Conservation (phyloP, 1,140 invertebrate genomes). For the Tetranychus urticae region DNA sequence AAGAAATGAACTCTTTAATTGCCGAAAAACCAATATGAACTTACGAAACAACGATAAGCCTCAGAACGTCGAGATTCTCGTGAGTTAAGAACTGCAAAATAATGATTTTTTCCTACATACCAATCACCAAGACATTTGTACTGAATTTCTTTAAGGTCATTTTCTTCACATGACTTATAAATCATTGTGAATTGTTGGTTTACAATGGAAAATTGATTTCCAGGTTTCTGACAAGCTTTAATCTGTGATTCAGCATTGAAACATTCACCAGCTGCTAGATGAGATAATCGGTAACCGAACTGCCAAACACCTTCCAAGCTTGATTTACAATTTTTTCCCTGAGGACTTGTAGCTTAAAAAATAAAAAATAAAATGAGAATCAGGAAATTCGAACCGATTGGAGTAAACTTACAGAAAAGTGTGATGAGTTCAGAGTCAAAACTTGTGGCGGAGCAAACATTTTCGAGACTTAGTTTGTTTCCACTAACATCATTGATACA, state of each 20-base stretch:
- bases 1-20: too few relatives aligned
- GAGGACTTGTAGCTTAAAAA: slow-evolving; percentile 53
- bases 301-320: slow-evolving; percentile 83
- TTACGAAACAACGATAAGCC: slow-evolving; percentile 60
- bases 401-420: slow-evolving; percentile 31
- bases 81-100: slow-evolving; percentile 77
- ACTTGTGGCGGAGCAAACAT: slow-evolving; percentile 45
- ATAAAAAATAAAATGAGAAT: slow-evolving; percentile 2
- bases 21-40: slow-evolving; percentile 2
- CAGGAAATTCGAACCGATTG: neutral
- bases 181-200: slow-evolving; percentile 93
- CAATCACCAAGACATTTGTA: slow-evolving; percentile 81
- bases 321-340: slow-evolving; percentile 70
- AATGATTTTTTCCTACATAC: slow-evolving; percentile 85
- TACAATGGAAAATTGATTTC: slow-evolving; percentile 79
- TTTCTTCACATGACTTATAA: slow-evolving; percentile 65
- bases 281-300: slow-evolving; percentile 68
- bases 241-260: slow-evolving; percentile 62
- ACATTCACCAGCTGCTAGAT: slow-evolving; percentile 73
- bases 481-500: slow-evolving; percentile 40
- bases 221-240: slow-evolving; percentile 77
- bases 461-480: slow-evolving; percentile 40
- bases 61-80: slow-evolving; percentile 80
- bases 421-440: slow-evolving; percentile 55
- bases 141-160: slow-evolving; percentile 72